Percentiles rank a stretch among this genome's conserved stretches.
Conservation (phyloP, 1,140 invertebrate species). For the Marisa cornuarietis region DNA sequence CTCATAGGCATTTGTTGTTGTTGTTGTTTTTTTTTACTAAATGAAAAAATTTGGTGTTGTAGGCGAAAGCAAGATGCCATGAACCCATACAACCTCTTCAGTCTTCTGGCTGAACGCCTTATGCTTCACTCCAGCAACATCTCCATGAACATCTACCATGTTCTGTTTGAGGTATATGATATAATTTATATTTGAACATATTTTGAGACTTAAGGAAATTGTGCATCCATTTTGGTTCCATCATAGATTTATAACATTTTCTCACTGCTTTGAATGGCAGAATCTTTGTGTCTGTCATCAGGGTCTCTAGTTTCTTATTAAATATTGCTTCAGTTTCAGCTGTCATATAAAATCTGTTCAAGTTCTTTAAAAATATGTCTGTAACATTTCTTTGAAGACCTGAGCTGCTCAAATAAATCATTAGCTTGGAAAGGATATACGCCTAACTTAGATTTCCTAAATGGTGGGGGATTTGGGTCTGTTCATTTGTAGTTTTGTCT, state of each 20-base stretch:
- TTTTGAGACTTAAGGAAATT: background rate
- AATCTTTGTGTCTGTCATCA: background rate
- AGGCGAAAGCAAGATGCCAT: conserved; percentile 88
- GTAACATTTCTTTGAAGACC: too few relatives aligned
- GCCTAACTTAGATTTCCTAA: too few relatives aligned
- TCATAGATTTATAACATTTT: background rate
- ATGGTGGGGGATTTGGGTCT: too few relatives aligned
- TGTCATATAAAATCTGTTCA: too few relatives aligned
- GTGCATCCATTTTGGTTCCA: background rate
- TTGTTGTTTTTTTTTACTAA: too few relatives aligned
- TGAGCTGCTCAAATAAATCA: too few relatives aligned
- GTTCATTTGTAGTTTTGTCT: too few relatives aligned
- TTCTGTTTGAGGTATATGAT: conserved; percentile 87
- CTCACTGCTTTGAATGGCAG: too few relatives aligned
- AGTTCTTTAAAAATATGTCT: too few relatives aligned
- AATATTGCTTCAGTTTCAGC: background rate
- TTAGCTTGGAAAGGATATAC: too few relatives aligned
- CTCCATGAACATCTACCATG: conserved; percentile 95
- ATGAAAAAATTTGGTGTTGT: conserved; percentile 36
- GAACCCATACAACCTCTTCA: conserved; percentile 98
- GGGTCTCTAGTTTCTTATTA: background rate
- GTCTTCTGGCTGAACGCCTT: conserved; percentile 90
- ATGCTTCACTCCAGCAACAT: conserved; percentile 89
- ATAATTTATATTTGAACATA: background rate
- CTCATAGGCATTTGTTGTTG: too few relatives aligned